These are phyloP conservation scores for Bucco capensis DNA, from an alignment of 2,113 vertebrate species.

Conservation along the genomic window DNA sequence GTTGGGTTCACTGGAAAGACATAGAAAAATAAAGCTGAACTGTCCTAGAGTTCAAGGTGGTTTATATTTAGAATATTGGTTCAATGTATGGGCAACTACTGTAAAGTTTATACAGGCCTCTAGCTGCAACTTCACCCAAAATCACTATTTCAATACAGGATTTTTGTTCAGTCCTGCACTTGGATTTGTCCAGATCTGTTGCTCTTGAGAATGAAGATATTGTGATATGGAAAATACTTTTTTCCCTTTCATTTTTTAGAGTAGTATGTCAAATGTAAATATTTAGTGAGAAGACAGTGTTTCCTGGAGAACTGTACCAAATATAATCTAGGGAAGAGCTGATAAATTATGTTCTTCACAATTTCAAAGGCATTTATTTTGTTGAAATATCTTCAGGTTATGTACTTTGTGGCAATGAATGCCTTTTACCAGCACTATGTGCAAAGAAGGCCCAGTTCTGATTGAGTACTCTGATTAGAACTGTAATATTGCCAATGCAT, in stretches of 20 bases:
- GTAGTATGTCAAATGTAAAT: background rate
- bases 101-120: background rate
- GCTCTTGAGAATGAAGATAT: background rate
- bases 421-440: background rate
- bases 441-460: background rate
- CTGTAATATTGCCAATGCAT: background rate
- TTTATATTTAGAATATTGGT: background rate
- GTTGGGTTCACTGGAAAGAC: background rate
- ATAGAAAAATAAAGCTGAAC: background rate
- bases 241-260: background rate
- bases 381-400: background rate
- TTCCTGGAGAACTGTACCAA: background rate
- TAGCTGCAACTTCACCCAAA: background rate
- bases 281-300: background rate
- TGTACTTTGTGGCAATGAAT: background rate
- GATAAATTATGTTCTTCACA: background rate
- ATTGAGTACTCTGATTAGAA: background rate
- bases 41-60: background rate
- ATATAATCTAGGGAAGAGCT: slow-evolving; percentile 1
- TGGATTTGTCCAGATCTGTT: background rate
- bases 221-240: background rate
- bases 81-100: background rate
- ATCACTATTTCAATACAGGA: background rate
- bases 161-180: background rate
- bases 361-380: background rate